Evolutionary conservation across 2,797 vertebrate genomes (phyloP), one percentile per base, ranked within the genome.

Genomic region (Gallinago stenura): DNA sequence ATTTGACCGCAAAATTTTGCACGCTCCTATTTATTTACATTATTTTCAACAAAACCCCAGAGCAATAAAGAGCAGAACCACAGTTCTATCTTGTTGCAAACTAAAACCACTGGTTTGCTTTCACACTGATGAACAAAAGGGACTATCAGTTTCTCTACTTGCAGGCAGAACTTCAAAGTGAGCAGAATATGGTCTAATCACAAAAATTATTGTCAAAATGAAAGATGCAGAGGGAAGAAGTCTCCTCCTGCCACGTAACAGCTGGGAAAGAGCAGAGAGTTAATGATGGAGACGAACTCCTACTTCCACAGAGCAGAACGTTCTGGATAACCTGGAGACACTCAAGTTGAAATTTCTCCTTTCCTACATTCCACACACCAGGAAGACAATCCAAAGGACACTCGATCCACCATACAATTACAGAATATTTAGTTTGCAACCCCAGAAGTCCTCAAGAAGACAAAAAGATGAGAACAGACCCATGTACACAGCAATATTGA

Each of bases 1-100:
- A 95, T 85, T 62, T 87, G 88, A 90, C 81, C 87, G 78, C 41
- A 88, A 71, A 77, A 65, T 71, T 73, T 78, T 28, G 24, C 56
- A 77, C 31, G 5, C 21, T 46, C 10, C 7, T 39, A 20, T 31
- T 51, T 65, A 43, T 41, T 89, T 84, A 37, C 11, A 53, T 33
- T 33, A 17, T 60, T 88, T 77, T 69, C 77, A 80, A 53, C 33
- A 64, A 88, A 89, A 58, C 15, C 25, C 31, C 12, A 26, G 2
- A 33, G 61, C 56, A 79, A 45, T 15, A 28, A 84, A 43, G 46
- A 90, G 28, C 12, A 75, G 50, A 85, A 77, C 10, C 6, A 28
- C 18, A 13, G 7, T 3, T 10, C 51, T 66, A 19, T 39, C 77
- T 41, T 15, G 5, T 2, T 37, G 53, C 58, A 76, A 84, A 84